A percentile compares a stretch with the other conserved stretches of the same genome.
Evolutionary conservation across 2,113 vertebrate genomes (phyloP).

Genomic region (Siniperca chuatsi): DNA sequence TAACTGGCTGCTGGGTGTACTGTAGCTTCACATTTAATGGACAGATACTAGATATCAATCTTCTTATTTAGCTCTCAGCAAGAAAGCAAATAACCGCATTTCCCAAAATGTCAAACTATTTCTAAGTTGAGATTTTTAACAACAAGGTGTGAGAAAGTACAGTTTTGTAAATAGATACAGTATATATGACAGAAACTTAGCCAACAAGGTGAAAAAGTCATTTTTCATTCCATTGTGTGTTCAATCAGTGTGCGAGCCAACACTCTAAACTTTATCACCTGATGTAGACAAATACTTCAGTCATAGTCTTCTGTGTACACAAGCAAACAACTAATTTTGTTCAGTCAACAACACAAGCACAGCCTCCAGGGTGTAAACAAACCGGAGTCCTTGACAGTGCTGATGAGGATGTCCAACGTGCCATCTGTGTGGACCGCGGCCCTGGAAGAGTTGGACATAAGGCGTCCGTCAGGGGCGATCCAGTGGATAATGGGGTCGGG

Average conservation of each 20-base stretch:
- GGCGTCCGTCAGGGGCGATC: conserved; percentile 97
- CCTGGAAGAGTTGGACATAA: conserved; percentile 96
- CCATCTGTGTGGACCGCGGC: conserved; percentile 93
- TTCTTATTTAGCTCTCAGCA: neutral
- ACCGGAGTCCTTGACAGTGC: conserved; percentile 95
- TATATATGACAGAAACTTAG: neutral
- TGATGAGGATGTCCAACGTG: conserved; percentile 97
- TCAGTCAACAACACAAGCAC: conserved; percentile 54
- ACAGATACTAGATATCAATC: conserved; percentile 1
- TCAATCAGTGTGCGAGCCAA: neutral
- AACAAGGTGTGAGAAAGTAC: neutral
- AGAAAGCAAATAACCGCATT: neutral
- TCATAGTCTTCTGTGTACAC: conserved; percentile 36
- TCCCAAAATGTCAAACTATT: neutral
- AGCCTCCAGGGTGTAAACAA: conserved; percentile 59
- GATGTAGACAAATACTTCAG: conserved; percentile 50
- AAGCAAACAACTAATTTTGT: conserved; percentile 65
- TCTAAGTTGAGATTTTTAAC: neutral
- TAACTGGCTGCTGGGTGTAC: too few relatives aligned
- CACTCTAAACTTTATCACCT: conserved; percentile 45
- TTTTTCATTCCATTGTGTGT: conserved; percentile 14
- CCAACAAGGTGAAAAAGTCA: neutral
- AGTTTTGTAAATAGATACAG: neutral
- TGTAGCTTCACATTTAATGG: conserved; percentile 6
- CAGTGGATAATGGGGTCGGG: conserved; percentile 97